These are phyloP conservation scores for Champsocephalus esox DNA, from an alignment of 2,797 vertebrate genomes.

Conservation along the genomic window DNA sequence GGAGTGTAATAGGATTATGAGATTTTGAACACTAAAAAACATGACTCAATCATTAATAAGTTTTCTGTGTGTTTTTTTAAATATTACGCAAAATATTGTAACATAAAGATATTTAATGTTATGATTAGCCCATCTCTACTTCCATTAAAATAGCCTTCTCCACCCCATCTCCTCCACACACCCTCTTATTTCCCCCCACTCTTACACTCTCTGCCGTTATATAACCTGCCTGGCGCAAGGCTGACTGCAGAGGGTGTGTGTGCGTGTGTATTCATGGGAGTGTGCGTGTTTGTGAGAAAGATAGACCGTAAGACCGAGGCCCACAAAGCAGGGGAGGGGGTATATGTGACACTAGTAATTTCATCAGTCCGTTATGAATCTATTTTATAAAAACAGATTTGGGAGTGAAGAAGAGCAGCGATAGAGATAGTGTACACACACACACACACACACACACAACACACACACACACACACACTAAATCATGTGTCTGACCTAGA, in stretches of 20 bases:
- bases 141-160: constrained; percentile 28
- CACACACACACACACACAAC: background rate
- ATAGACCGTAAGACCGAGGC: constrained; percentile 45
- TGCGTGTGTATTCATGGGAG: constrained; percentile 39
- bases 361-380: constrained; percentile 68
- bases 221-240: constrained; percentile 81
- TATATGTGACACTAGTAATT: constrained; percentile 56
- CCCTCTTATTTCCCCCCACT: constrained; percentile 39
- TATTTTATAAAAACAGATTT: constrained; percentile 56
- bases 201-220: constrained; percentile 67
- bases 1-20: constrained; percentile 48
- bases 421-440: constrained; percentile 21
- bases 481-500: constrained; percentile 44
- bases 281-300: constrained; percentile 43
- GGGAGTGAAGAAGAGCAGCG: constrained; percentile 51
- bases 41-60: background rate
- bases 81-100: background rate
- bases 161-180: constrained; percentile 12
- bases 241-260: constrained; percentile 72
- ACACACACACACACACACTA: no score
- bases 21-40: constrained; percentile 26
- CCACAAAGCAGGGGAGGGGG: constrained; percentile 35
- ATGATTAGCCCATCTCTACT: background rate
- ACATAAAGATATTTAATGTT: background rate
- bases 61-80: constrained; percentile 10